Base-by-base conservation (phyloP, 64 coral and sea anemone genomes). In the Stichodactyla helianthus region DNA sequence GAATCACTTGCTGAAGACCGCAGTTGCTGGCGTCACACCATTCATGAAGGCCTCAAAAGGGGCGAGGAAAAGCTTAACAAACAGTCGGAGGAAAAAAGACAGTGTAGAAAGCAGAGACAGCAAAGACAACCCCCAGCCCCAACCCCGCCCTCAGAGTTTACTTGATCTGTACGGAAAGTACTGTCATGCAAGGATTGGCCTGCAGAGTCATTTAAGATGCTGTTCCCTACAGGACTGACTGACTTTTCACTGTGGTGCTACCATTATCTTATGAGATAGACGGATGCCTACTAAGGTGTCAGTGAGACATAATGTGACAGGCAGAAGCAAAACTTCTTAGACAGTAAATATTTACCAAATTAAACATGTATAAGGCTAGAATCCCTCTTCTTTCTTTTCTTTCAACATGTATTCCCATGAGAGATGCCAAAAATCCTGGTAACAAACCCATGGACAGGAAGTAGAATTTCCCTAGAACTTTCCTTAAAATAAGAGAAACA, bases 331-430 rank as follows among this genome's bases (percentile, higher is more conserved):
- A 59, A 59, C 56, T 0, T 65, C 14, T 22, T 6, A 6, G 13
- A 55, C 18, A 79, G 28, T 20, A 55, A 60, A 10, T 0, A 85
- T 78, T 83, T 82, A 94, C 97, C 87, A 92, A 85, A 86, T 99
- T 99, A 20, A 92, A 87, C 93, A 95, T 99, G 53, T 95, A 99
- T 16, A 99, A 82, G 51, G 93, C 85, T 54, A 99, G 93, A 8
- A 94, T 77, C 54, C 97, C 93, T 76, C 91, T 70, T 28, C 97
- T 83, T 17, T 86, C 84, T 79, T 92, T 94, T 82, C 93, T 92
- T 55, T 99, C 97, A 28, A 95, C 86, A 31, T 90, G 17, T 54
- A 99, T 99, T 53, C 85, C 93, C 53, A 87, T 10, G 51, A 67
- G 76, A 23, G 93, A 95, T 88, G 97, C 90, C 17, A 95, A 11